A percentile compares a stretch with the other conserved stretches of the same genome.
phyloP scores from a whole-genome alignment of 2,888 invertebrate genomes.

The Altica lythri region DNA sequence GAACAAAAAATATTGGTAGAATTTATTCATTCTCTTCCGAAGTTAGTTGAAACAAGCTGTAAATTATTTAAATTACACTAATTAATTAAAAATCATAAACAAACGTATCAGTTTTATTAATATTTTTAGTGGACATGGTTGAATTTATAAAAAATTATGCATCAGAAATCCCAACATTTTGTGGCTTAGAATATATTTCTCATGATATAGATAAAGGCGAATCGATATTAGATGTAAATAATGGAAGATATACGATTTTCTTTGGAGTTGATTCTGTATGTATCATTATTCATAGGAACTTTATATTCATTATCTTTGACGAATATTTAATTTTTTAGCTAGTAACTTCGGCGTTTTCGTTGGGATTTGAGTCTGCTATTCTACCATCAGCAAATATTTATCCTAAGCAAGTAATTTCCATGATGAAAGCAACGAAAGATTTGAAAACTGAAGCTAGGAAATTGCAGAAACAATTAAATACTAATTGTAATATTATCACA shows the following conservation, averaged over 20 bases:
- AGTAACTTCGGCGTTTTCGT: constrained; percentile 66
- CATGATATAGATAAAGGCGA: constrained; percentile 71
- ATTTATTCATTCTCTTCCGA: no score
- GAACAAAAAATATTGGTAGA: no score
- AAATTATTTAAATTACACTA: no score
- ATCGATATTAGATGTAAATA: constrained; percentile 43
- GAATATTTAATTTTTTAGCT: constrained; percentile 58
- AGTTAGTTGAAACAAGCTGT: no score
- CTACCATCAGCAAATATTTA: constrained; percentile 72
- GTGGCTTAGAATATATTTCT: constrained; percentile 81
- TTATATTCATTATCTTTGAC: constrained; percentile 1
- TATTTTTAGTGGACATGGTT: constrained; percentile 75
- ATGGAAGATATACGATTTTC: constrained; percentile 40
- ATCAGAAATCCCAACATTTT: constrained; percentile 71
- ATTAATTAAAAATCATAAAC: no score
- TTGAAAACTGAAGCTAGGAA: constrained; percentile 58
- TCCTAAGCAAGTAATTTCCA: constrained; percentile 63
- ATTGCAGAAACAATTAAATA: constrained; percentile 60
- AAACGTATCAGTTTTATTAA: no score
- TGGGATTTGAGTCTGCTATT: constrained; percentile 75
- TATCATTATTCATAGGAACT: constrained; percentile 4
- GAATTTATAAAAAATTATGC: constrained; percentile 67
- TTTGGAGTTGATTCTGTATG: constrained; percentile 71
- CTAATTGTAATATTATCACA: constrained; percentile 59
- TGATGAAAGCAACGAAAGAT: constrained; percentile 59